These are phyloP conservation scores for Gasteruption jaculator DNA, from an alignment of 2,888 invertebrate genomes.

Conservation along the genomic window DNA sequence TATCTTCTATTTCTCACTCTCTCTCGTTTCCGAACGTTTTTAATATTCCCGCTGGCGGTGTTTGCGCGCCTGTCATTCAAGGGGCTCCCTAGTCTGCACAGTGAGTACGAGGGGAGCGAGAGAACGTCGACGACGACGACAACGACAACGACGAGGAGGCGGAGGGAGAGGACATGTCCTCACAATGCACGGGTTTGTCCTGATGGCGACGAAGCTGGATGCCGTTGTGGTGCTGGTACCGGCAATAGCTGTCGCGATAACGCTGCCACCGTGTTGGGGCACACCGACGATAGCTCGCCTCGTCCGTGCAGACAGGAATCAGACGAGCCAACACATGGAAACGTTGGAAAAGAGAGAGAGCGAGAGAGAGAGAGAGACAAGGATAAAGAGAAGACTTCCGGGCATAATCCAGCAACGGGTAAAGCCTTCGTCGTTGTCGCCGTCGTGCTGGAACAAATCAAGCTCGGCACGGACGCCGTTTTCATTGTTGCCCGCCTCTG, in stretches of 20 bases:
- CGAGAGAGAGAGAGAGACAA: constrained; percentile 8
- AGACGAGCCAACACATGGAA: not conserved
- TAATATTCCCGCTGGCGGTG: constrained; percentile 44
- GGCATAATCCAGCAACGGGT: constrained; percentile 45
- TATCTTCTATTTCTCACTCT: constrained; percentile 15
- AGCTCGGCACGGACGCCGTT: constrained; percentile 35
- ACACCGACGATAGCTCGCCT: not conserved
- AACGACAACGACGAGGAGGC: constrained; percentile 13
- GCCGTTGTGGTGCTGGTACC: constrained; percentile 20
- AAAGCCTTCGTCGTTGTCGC: constrained; percentile 34
- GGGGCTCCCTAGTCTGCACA: constrained; percentile 18
- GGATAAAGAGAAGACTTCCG: constrained; percentile 49
- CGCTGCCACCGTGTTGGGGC: not conserved
- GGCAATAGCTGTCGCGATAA: constrained; percentile 11
- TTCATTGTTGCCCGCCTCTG: constrained; percentile 38
- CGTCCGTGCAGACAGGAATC: not conserved
- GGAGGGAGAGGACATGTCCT: no score
- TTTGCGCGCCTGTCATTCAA: constrained; percentile 42
- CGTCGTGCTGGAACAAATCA: constrained; percentile 47
- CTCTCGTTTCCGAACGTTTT: constrained; percentile 33
- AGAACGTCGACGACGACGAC: constrained; percentile 16
- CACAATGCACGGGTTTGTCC: no score
- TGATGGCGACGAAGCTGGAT: no score
- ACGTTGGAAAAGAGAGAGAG: not conserved
- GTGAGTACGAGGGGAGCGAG: constrained; percentile 9